A percentile compares a stretch with the other conserved stretches of the same genome.
phyloP scores from a whole-genome alignment of 2,888 invertebrate species.

The Adela reaumurella region DNA sequence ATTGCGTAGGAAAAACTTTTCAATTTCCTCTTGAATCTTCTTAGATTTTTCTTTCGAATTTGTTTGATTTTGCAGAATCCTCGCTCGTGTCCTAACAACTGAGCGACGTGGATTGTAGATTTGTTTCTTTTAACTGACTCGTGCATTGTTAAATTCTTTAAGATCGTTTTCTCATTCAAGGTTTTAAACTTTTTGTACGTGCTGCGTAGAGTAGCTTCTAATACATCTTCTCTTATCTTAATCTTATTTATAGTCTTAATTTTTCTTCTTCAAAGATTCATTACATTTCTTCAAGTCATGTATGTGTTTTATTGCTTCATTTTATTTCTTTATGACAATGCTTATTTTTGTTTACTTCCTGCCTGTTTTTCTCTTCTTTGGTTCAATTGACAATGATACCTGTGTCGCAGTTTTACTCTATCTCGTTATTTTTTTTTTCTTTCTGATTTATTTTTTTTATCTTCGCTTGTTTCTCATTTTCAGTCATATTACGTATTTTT shows the following conservation, averaged over 20 bases:
- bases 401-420: background rate
- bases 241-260: constrained; percentile 4
- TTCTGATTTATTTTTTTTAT: constrained; percentile 6
- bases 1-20: no score
- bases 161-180: constrained; percentile 4
- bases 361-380: constrained; percentile 3
- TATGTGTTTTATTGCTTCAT: constrained; percentile 5
- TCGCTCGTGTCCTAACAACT: no score
- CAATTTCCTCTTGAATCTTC: no score
- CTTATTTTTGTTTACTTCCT: constrained; percentile 7
- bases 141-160: background rate
- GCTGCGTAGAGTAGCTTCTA: constrained; percentile 4
- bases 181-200: constrained; percentile 4
- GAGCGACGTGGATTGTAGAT: no score
- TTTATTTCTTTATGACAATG: constrained; percentile 3
- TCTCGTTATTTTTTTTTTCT: constrained; percentile 3
- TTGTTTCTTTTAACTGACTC: no score
- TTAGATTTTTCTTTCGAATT: no score
- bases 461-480: constrained; percentile 4
- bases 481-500: constrained; percentile 4
- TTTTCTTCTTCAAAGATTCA: constrained; percentile 1
- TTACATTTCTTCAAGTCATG: constrained; percentile 2
- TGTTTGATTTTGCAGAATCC: no score
- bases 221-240: constrained; percentile 5
- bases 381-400: no score